Evolutionary conservation across 2,888 invertebrate species (phyloP), one percentile per base, ranked within the genome.

Genomic region (Acanthosepion esculentum): DNA sequence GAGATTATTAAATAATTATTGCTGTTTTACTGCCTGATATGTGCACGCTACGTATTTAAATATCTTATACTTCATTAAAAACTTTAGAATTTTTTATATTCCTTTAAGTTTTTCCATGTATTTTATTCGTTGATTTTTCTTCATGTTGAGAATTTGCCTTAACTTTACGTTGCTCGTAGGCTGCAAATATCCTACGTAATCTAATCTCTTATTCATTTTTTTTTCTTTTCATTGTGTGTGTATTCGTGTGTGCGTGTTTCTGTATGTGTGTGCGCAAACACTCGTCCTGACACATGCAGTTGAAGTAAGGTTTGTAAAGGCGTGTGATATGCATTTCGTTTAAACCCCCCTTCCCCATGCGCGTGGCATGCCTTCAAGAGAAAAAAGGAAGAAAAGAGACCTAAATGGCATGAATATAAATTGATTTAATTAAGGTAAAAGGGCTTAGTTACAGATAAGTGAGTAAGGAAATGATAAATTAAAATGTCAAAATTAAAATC

Each of bases 381-480:
- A 78, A 78, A 78, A n/a, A 78, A 78, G 10, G n/a, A 78, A 78
- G n/a, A 12, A 33, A 15, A n/a, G n/a, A 78, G n/a, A 78, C 78
- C 10, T 78, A 29, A 78, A 59, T 59, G 59, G 59, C 59, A 59
- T 59, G 59, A 78, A 29, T n/a, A 78, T 78, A 78, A 78, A 78
- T 78, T 78, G 78, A 78, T 78, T 78, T 78, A 78, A 78, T 78
- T 78, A 78, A 78, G 78, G n/a, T 78, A 78, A 78, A n/a, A 78
- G 18, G n/a, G 78, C 12, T 78, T 33, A 78, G n/a, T 78, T n/a
- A 78, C 78, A 78, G 78, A 33, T n/a, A 78, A 78, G 78, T n/a
- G 78, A 78, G n/a, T 3, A n/a, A 78, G 78, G 78, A 78, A 78
- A 78, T 78, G 78, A 78, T 78, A 33, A 78, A 78, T 78, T 78